phyloP scores from a whole-genome alignment of 2,888 invertebrate species.

The Eumerus sabulonum region DNA sequence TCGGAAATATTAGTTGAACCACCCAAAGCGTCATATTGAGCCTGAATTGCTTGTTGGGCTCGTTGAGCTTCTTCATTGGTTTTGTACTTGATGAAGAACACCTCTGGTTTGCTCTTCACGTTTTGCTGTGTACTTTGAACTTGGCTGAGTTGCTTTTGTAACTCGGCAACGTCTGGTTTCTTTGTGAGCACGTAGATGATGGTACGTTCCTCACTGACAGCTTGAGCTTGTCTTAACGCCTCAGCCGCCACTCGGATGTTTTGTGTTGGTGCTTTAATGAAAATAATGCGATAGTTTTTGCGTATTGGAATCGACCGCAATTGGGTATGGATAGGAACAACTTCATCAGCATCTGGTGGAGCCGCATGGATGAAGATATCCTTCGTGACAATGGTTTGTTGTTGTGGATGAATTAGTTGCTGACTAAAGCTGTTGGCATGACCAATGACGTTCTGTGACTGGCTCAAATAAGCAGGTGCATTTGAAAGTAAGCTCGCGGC shows the following conservation, averaged over 20 bases:
- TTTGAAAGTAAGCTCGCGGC: neutral
- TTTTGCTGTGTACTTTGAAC: conserved; percentile 72
- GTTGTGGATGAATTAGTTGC: conserved; percentile 21
- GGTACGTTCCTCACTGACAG: conserved; percentile 77
- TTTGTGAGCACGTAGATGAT: conserved; percentile 78
- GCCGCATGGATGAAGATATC: conserved; percentile 77
- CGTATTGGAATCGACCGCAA: conserved; percentile 73
- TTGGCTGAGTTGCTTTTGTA: conserved; percentile 84
- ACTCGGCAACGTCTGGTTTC: conserved; percentile 75
- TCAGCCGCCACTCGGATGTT: conserved; percentile 78
- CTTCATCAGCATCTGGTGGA: conserved; percentile 76
- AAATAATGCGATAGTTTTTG: conserved; percentile 78
- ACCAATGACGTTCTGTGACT: neutral
- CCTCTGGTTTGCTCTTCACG: conserved; percentile 76
- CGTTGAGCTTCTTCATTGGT: conserved; percentile 77
- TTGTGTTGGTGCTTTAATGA: conserved; percentile 78
- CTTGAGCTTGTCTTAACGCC: conserved; percentile 73
- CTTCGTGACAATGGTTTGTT: conserved; percentile 73
- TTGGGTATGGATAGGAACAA: conserved; percentile 58
- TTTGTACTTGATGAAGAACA: conserved; percentile 79
- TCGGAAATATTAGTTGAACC: conserved; percentile 77
- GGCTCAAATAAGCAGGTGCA: conserved; percentile 2
- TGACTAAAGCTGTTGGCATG: conserved; percentile 17
- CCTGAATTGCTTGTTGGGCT: conserved; percentile 77
- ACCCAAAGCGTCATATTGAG: conserved; percentile 77